These are phyloP conservation scores for Dissostichus mawsoni DNA, from an alignment of 2,113 vertebrate genomes.

Conservation along the genomic window DNA sequence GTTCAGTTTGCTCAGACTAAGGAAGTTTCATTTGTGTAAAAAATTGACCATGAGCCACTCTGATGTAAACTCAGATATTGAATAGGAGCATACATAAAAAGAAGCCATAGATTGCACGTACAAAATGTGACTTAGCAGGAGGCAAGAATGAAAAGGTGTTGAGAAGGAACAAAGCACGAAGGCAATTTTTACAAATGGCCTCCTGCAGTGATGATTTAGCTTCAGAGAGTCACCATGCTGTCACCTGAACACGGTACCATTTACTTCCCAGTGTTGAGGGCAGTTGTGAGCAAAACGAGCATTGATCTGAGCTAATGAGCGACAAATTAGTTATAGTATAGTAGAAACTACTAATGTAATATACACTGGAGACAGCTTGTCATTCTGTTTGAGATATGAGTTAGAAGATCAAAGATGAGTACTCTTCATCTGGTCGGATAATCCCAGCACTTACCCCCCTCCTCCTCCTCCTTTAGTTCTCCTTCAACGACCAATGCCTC, in stretches of 20 bases:
- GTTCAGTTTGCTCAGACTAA: neutral
- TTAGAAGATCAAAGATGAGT: slow-evolving; percentile 60
- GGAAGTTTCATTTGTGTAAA: neutral
- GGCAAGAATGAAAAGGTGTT: neutral
- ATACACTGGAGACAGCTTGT: slow-evolving; percentile 70
- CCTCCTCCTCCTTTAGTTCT: slow-evolving; percentile 30
- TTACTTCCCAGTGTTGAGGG: slow-evolving; percentile 34
- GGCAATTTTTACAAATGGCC: neutral
- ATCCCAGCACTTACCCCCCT: slow-evolving; percentile 46
- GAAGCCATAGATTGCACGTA: neutral
- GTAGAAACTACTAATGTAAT: slow-evolving; percentile 53
- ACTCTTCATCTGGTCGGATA: slow-evolving; percentile 60
- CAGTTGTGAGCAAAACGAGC: slow-evolving; percentile 41
- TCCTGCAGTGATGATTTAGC: neutral
- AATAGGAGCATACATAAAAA: neutral
- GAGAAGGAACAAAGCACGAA: neutral
- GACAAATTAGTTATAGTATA: slow-evolving; percentile 77
- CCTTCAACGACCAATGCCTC: slow-evolving; percentile 57
- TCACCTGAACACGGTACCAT: slow-evolving; percentile 15
- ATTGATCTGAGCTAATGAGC: slow-evolving; percentile 77
- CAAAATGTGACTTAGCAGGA: neutral
- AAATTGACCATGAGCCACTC: neutral
- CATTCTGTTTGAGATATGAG: slow-evolving; percentile 64
- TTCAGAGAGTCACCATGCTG: neutral
- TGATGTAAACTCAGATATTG: slow-evolving; percentile 1